Base-by-base conservation (phyloP, 2,797 vertebrate genomes). In the Sebastes nivosus region DNA sequence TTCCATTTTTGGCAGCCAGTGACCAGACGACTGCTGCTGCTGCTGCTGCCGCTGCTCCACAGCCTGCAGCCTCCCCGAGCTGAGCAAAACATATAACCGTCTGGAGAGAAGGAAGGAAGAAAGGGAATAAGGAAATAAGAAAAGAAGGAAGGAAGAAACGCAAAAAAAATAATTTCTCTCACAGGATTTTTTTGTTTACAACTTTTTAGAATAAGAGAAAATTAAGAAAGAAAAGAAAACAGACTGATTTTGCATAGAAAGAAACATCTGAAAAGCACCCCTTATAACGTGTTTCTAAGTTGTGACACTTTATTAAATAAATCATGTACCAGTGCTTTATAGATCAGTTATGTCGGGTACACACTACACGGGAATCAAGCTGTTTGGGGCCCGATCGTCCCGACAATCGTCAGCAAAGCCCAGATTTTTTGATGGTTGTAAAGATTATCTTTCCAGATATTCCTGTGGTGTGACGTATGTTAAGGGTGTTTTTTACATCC, bases 1-100 rank as follows among this genome's bases (percentile, higher is more conserved):
- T 91, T 92, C 92, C 89, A 76, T 75, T 92, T 85, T 92, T 92
- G 92, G 93, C 92, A 91, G 87, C 77, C 57, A 27, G 75, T 18
- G 1, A 81, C 34, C 75, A 73, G 87, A 81, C 74, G 67, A 67
- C 67, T 77, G 80, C 77, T 72, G 72, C 87, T 67, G 75, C 81
- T 69, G 72, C 79, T 50, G 50, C 67, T 77, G 80, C 77, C 65
- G 70, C 87, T 68, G 75, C 82, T 61, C 54, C 80, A 66, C 80
- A 61, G 84, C 89, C 86, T 80, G 83, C 80, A 88, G 86, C 84
- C 80, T 72, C 68, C 18, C 54, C 16, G n/a, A 54, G 58, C 82
- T 2, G 34, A 82, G 73, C 5, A 13, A 60, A 72, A 79, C 18
- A 27, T 13, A 55, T 10, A 34, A 61, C 58, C 20, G 70, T 24